Conservation (phyloP, 2,888 invertebrate species). For the Synanthedon tipuliformis region DNA sequence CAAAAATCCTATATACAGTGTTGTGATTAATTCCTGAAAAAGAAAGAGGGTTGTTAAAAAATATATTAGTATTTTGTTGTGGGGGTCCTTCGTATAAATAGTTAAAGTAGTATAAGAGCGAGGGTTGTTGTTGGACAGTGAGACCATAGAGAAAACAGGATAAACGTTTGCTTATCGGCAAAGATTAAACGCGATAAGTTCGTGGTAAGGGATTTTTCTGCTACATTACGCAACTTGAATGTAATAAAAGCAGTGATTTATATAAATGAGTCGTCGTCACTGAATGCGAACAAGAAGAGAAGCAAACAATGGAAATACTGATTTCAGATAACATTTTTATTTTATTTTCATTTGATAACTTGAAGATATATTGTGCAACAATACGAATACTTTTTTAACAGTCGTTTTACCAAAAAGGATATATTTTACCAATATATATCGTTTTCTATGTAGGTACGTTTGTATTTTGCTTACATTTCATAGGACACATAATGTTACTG, state of each 20-base stretch:
- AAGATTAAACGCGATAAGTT: conserved; percentile 3
- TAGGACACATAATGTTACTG: no score
- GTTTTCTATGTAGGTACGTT: no score
- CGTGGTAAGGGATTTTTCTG: conserved; percentile 14
- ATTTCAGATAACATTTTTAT: conserved; percentile 16
- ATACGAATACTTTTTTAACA: no score
- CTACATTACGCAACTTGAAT: conserved; percentile 20
- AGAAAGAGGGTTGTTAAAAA: conserved; percentile 14
- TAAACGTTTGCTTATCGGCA: conserved; percentile 5
- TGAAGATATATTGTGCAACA: no score
- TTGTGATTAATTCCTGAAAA: conserved; percentile 91
- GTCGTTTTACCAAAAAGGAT: no score
- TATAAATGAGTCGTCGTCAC: conserved; percentile 13
- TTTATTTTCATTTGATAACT: neutral
- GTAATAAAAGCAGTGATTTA: conserved; percentile 19
- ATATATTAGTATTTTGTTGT: neutral
- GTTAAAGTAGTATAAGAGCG: no score
- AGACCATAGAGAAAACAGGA: neutral
- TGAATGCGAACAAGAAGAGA: conserved; percentile 7
- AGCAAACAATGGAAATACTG: conserved; percentile 16
- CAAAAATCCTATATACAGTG: conserved; percentile 93
- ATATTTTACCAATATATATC: no score
- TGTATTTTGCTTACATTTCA: no score
- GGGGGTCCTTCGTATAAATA: no score
- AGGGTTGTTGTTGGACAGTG: no score